Base-by-base conservation (phyloP, 2,113 vertebrate species). In the Myanophis thanlyinensis region DNA sequence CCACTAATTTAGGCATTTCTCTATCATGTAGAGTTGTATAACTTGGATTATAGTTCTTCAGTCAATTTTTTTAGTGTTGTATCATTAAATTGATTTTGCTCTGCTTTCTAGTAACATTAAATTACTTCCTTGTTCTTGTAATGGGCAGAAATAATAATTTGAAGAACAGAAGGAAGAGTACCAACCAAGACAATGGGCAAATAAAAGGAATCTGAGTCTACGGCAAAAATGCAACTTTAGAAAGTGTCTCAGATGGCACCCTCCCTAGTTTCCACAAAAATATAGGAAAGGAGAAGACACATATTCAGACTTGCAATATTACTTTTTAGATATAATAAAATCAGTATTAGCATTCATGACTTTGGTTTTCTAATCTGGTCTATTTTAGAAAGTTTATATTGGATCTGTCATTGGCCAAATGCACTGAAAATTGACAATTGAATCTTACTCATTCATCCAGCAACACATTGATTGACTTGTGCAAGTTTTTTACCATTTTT, bases 41-140 rank as follows among this genome's bases (percentile, higher is more conserved):
- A 44, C 22, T 80, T 80, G 35, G 3, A 80, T 80, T 85, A 92
- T 93, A 73, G 8, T 93, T 52, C 1, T 0, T 53, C 53, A 85
- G 91, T 73, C 25, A 92, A 1, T 52, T 40, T 80, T 35, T 15
- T 80, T 80, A 40, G 35, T 2, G 0, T 67, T 46, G 87, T 46
- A 89, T 92, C 27, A 40, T 89, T 35, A 93, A 93, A 86, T 91
- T 52, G 67, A 90, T 4, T 5, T 0, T 93, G 95, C 84, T 91
- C 91, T 46, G 88, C 27, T 67, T 7, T 73, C 0, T 85, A 89
- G 51, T 93, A 89, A 86, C 49, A 53, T 25, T 84, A 18, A 92
- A 59, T 56, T 5, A n/a, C 51, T 27, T 48, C 67, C 8, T 52
- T 80, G 10, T 80, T 20, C 62, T 92, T 44, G 18, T 80, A 80